Conservation (phyloP, 2,888 invertebrate genomes). For the Drosophila demipolita region DNA sequence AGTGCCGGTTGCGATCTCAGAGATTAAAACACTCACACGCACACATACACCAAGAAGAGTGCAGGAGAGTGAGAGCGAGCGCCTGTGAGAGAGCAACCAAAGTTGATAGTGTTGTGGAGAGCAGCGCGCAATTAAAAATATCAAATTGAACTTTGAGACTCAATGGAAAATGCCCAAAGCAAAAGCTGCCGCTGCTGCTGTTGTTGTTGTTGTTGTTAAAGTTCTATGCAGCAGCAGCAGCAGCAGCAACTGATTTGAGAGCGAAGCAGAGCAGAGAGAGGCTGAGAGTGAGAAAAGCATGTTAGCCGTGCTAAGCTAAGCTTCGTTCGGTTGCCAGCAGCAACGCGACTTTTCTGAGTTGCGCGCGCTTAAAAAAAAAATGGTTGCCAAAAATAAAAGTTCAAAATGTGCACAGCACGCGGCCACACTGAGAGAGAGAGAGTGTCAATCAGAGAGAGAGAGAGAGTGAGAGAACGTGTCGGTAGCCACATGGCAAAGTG, state of each 20-base stretch:
- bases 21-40: background rate
- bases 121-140: conserved; percentile 55
- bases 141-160: conserved; percentile 75
- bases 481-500: conserved; percentile 47
- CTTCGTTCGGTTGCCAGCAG: conserved; percentile 18
- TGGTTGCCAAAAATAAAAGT: conserved; percentile 72
- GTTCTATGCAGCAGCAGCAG: conserved; percentile 14
- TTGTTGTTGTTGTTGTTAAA: background rate
- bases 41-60: background rate
- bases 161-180: conserved; percentile 78
- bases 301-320: conserved; percentile 28
- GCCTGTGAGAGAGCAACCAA: background rate
- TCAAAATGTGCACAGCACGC: conserved; percentile 62
- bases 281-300: conserved; percentile 15
- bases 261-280: conserved; percentile 9
- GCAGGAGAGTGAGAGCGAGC: conserved; percentile 10
- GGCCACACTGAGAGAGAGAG: conserved; percentile 35
- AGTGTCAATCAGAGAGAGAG: conserved; percentile 4
- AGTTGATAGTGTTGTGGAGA: conserved; percentile 10
- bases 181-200: conserved; percentile 38
- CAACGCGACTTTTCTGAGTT: conserved; percentile 45
- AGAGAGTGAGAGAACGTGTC: conserved; percentile 13
- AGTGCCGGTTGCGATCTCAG: conserved; percentile 51
- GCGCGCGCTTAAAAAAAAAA: conserved; percentile 65
- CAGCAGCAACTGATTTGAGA: conserved; percentile 10